Base-by-base conservation (phyloP, 2,888 invertebrate species). In the Polia nebulosa region DNA sequence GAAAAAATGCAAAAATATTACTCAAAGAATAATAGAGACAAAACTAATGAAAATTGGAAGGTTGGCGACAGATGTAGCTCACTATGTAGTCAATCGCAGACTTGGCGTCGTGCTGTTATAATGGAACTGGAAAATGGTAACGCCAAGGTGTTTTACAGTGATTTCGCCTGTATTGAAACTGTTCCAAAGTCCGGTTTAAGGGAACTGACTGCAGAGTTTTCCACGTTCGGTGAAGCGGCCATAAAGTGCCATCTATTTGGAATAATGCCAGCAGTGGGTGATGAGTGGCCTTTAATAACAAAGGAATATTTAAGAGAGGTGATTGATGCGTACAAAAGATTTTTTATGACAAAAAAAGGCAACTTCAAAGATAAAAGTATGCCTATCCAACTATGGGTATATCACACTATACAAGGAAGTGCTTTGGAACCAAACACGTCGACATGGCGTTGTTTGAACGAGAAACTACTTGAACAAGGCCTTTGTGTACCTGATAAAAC, bases 191-290 rank as follows among this genome's bases (percentile, higher is more conserved):
- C 91, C 1, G 88, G 93, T 55, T 88, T 98, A 22, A 96, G 94
- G 58, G 91, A 94, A 2, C 91, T 98, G 6, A 87, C 95, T 15
- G 82, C 91, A 0, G 89, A 95, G 11, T 97, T 97, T 74, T 85
- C 90, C 9, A 87, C 89, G 0, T 89, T 96, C 1, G 96, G 96
- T 0, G 96, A 96, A 69, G 96, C 96, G 0, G 96, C 97, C 0
- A 93, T 97, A 27, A 96, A 96, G 78, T 97, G 98, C 74, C 97
- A 97, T 86, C 88, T 98, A 58, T 96, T 96, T 2, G 97, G 97
- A 25, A 96, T 98, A 13, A 90, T 94, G 29, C 97, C 98, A 0
- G 97, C 97, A 0, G 97, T 97, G 1, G 97, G 96, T 0, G 94
- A 95, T 0, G 95, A 94, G 29, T 97, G 97, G 97, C 96, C 96